Evolutionary conservation across 2,888 invertebrate species (phyloP), one percentile per base, ranked within the genome.

Genomic region (Cantharis lateralis): DNA sequence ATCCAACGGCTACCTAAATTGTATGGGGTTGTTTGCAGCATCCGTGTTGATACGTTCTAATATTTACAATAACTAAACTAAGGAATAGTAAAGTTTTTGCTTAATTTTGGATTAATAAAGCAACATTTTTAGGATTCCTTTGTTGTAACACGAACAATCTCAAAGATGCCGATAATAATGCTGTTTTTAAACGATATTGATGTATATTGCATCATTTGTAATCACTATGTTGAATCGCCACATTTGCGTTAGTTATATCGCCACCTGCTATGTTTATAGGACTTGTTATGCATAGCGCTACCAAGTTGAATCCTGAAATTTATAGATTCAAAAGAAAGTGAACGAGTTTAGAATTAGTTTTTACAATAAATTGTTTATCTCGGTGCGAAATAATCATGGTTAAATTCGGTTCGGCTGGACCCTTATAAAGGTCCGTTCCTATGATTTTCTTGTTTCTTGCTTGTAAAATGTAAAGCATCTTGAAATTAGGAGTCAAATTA

Each of bases 241-340:
- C 76, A 78, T 78, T 75, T 76, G 78, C 74, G 74, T 74, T 78
- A 78, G 69, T 78, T 76, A 76, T 76, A 78, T 76, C 71, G 72
- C 79, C 78, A 76, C 79, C 79, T 74, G 78, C 79, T 76, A 79
- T 64, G 79, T 70, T 74, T 76, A 78, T 77, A 75, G 71, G 75
- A 70, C 75, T 77, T 72, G 78, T 68, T 32, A 62, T 78, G 72
- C 74, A 68, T 68, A 62, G 32, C 15, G 74, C 74, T 74, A 74
- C 70, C 24, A 69, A 63, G 70, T 74, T 24, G 64, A 20, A 66
- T 20, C 18, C n/a, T 66, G 18, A 66, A 66, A 66, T 66, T 66
- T 66, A 66, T 66, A 20, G 64, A 20, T 66, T 66, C 64, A 20
- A 20, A 24, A 66, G 64, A 13, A 66, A 66, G 24, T 66, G 20